Percentiles rank a stretch among this genome's conserved stretches.
Evolutionary conservation across 2,888 invertebrate genomes (phyloP).

Genomic region (Thalpophila matura): DNA sequence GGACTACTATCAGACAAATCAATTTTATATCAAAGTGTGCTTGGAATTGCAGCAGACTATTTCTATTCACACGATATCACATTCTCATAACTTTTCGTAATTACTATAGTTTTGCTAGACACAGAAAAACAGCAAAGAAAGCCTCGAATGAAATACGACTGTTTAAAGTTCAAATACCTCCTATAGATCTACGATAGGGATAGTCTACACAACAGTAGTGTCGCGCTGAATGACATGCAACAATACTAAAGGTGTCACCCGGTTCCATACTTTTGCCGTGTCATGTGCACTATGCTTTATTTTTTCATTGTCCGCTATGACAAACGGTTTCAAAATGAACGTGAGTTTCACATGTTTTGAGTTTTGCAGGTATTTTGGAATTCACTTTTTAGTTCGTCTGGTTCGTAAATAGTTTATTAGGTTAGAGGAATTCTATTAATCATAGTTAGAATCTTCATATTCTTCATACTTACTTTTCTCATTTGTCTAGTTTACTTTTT

Average conservation of each 20-base stretch:
- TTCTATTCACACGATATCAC: not conserved
- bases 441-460: no score
- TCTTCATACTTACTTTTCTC: no score
- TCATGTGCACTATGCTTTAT: slow-evolving; percentile 52
- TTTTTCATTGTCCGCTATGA: slow-evolving; percentile 48
- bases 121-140: not conserved
- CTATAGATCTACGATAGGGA: slow-evolving; percentile 15
- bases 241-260: slow-evolving; percentile 33
- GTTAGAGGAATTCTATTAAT: not conserved
- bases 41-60: not conserved
- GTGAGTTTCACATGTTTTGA: slow-evolving; percentile 4
- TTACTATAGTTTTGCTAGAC: not conserved
- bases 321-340: slow-evolving; percentile 41
- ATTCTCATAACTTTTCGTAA: not conserved
- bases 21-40: no score
- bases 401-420: no score
- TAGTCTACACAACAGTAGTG: slow-evolving; percentile 28
- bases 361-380: not conserved
- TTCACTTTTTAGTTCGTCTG: not conserved
- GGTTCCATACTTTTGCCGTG: slow-evolving; percentile 37
- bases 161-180: slow-evolving; percentile 6
- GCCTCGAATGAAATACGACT: not conserved
- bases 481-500: no score
- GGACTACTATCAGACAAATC: no score
- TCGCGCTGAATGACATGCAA: slow-evolving; percentile 44